Evolutionary conservation across 2,797 vertebrate genomes (phyloP).

Genomic region (Hapalemur alaotrensis): DNA sequence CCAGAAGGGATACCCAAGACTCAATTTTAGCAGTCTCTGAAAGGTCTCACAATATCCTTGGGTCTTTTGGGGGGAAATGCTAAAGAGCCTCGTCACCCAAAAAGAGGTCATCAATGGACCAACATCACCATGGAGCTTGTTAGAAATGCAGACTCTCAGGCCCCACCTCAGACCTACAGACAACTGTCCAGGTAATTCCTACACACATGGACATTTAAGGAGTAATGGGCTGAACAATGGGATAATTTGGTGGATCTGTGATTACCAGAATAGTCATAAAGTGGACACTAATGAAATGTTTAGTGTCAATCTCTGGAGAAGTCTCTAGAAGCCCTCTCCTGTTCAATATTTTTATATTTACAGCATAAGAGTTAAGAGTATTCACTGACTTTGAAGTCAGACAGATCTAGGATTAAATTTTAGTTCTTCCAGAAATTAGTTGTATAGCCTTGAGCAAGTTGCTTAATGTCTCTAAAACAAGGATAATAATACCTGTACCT

Average conservation of each 20-base stretch:
- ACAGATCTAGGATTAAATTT: background rate
- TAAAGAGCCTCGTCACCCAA: background rate
- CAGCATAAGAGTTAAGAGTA: background rate
- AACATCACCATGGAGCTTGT: background rate
- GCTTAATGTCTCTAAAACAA: background rate
- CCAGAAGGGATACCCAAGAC: background rate
- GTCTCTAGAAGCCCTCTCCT: background rate
- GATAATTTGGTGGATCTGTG: background rate
- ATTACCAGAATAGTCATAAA: background rate
- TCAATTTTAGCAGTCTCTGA: background rate
- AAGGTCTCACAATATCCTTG: background rate
- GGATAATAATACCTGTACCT: background rate
- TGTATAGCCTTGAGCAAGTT: background rate
- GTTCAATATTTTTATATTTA: constrained; percentile 3
- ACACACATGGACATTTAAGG: background rate
- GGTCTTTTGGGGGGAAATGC: background rate
- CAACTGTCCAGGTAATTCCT: background rate
- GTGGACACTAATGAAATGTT: background rate
- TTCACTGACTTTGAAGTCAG: background rate
- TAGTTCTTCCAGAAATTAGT: background rate
- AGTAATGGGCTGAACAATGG: background rate
- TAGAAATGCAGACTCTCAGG: background rate
- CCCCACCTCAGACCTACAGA: background rate
- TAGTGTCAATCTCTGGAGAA: background rate
- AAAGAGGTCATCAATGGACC: background rate